These are phyloP conservation scores for Paelopatides confundens DNA, from an alignment of 53 echinoderm and acorn worm genomes.

Conservation along the genomic window DNA sequence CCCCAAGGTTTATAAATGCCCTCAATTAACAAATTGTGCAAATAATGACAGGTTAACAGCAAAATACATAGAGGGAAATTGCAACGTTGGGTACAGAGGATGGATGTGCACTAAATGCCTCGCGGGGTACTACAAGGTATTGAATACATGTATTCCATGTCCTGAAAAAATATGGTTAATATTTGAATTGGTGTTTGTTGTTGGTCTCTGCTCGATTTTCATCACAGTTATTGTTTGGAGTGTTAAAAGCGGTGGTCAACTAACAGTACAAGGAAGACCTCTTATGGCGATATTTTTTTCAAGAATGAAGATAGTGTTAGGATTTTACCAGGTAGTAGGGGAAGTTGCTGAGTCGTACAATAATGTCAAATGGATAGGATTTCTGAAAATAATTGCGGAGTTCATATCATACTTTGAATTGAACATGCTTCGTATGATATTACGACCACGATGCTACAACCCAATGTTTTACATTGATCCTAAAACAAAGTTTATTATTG, in stretches of 20 bases:
- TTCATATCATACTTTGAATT: not conserved
- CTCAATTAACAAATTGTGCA: not conserved
- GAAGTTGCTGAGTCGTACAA: not conserved
- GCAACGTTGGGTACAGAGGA: constrained; percentile 10
- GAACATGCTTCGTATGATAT: not conserved
- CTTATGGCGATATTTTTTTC: not conserved
- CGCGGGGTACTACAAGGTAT: not conserved
- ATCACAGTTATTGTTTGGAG: too few relatives aligned
- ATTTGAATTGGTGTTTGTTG: not conserved
- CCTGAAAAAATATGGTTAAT: constrained; percentile 1
- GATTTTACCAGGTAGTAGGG: constrained; percentile 21
- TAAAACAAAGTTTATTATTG: constrained; percentile 6
- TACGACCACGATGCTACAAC: not conserved
- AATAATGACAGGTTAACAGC: constrained; percentile 4
- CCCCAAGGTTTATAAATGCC: not conserved
- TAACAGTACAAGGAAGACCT: not conserved
- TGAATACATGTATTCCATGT: not conserved
- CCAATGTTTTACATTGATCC: not conserved
- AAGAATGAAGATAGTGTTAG: not conserved
- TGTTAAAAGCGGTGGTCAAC: too few relatives aligned
- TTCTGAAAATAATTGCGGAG: not conserved
- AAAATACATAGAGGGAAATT: too few relatives aligned
- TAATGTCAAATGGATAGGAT: not conserved
- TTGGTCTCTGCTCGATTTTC: not conserved
- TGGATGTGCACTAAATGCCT: constrained; percentile 18